phyloP scores from a whole-genome alignment of 2,888 invertebrate genomes.

The Lasioglossum malachurum region DNA sequence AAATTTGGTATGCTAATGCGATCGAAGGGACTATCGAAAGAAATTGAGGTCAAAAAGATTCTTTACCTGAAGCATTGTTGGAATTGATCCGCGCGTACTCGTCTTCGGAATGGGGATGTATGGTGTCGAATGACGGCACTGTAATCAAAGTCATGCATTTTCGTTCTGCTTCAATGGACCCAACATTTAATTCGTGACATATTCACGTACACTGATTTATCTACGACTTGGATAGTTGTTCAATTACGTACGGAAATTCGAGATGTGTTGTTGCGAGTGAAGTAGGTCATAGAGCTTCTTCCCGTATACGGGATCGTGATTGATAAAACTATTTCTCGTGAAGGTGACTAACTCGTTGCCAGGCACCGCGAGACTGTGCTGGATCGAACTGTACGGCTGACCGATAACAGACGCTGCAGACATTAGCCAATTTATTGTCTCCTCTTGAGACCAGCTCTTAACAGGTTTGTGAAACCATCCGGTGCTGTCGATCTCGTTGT shows the following conservation, averaged over 20 bases:
- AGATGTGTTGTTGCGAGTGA: constrained; percentile 74
- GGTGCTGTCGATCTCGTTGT: constrained; percentile 75
- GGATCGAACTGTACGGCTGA: constrained; percentile 78
- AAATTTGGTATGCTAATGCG: neutral
- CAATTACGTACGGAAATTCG: constrained; percentile 74
- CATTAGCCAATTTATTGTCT: constrained; percentile 86
- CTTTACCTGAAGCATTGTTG: constrained; percentile 68
- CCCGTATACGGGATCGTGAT: constrained; percentile 79
- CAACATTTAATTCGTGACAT: neutral
- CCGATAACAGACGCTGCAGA: constrained; percentile 79
- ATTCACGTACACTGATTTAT: constrained; percentile 5
- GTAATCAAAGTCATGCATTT: constrained; percentile 26
- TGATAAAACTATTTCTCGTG: constrained; percentile 77
- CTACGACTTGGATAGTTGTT: neutral
- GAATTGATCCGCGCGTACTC: constrained; percentile 63
- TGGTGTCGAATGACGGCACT: constrained; percentile 72
- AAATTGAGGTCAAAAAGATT: neutral
- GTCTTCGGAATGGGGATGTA: constrained; percentile 64
- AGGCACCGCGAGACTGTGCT: constrained; percentile 78
- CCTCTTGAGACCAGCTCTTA: constrained; percentile 86
- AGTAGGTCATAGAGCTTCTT: constrained; percentile 79
- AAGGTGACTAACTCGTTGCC: constrained; percentile 78
- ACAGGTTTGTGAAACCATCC: constrained; percentile 87
- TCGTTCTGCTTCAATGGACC: neutral
- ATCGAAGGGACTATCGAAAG: neutral